These are phyloP conservation scores for Neopipo cinnamomea DNA, from an alignment of 2,113 vertebrate genomes.

Conservation along the genomic window DNA sequence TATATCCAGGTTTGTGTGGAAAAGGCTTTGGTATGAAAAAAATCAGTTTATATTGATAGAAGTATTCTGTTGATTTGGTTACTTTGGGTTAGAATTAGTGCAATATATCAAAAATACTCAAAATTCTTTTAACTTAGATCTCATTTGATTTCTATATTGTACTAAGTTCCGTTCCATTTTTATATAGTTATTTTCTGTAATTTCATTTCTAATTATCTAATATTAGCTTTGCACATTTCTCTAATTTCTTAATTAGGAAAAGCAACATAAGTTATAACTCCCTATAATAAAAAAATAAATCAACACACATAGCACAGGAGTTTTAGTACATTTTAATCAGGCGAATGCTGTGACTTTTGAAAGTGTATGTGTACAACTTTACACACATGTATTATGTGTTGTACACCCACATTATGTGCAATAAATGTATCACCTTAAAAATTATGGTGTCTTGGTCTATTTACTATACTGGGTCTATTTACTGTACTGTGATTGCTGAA, in stretches of 20 bases:
- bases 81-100: background rate
- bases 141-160: background rate
- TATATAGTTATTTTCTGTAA: background rate
- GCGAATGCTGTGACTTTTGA: background rate
- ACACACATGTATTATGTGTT: background rate
- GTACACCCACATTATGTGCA: background rate
- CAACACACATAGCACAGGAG: background rate
- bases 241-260: background rate
- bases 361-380: fast-evolving
- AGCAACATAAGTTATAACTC: background rate
- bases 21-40: background rate
- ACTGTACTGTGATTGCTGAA: background rate
- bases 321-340: background rate
- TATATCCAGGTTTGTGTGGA: background rate
- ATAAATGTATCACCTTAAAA: background rate
- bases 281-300: background rate
- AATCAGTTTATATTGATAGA: background rate
- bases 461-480: background rate
- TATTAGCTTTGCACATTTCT: background rate
- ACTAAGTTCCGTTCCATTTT: background rate
- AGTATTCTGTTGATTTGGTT: background rate
- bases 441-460: background rate
- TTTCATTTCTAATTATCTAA: background rate
- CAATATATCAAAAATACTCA: background rate
- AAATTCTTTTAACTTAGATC: background rate